phyloP scores from a whole-genome alignment of 2,113 vertebrate genomes.

The Hippocampus abdominalis region DNA sequence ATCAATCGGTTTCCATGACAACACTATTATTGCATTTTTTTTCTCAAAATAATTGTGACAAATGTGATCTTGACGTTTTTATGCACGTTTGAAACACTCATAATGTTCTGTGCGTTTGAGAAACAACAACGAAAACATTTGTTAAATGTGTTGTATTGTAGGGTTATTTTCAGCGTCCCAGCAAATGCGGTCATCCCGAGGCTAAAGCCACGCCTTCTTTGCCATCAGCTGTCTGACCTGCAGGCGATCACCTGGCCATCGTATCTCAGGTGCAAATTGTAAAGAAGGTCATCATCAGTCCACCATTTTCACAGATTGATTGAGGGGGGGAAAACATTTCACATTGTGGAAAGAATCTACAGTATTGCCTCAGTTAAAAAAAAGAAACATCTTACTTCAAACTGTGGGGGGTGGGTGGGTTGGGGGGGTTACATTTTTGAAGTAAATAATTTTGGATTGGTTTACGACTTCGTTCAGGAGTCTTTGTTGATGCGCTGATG shows the following conservation, averaged over 20 bases:
- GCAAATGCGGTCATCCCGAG: neutral
- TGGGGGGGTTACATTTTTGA: too few species aligned
- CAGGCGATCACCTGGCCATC: constrained; percentile 33
- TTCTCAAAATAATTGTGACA: neutral
- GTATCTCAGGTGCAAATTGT: constrained; percentile 7
- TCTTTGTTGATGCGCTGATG: neutral
- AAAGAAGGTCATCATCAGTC: neutral
- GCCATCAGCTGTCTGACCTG: constrained; percentile 14
- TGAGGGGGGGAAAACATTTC: neutral
- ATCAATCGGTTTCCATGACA: neutral
- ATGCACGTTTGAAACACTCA: neutral
- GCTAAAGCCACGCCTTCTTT: neutral
- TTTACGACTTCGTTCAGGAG: neutral
- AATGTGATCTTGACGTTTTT: neutral
- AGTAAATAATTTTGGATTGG: neutral
- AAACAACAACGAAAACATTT: neutral
- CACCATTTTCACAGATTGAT: neutral
- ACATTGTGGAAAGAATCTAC: neutral
- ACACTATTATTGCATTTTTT: neutral
- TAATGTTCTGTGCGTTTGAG: neutral
- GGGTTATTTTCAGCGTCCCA: neutral
- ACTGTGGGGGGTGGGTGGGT: too few species aligned
- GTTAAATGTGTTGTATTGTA: neutral
- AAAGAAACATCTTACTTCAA: neutral
- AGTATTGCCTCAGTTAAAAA: neutral